Evolutionary conservation across 2,113 vertebrate species (phyloP).

Genomic region (Oreochromis spilurus): DNA sequence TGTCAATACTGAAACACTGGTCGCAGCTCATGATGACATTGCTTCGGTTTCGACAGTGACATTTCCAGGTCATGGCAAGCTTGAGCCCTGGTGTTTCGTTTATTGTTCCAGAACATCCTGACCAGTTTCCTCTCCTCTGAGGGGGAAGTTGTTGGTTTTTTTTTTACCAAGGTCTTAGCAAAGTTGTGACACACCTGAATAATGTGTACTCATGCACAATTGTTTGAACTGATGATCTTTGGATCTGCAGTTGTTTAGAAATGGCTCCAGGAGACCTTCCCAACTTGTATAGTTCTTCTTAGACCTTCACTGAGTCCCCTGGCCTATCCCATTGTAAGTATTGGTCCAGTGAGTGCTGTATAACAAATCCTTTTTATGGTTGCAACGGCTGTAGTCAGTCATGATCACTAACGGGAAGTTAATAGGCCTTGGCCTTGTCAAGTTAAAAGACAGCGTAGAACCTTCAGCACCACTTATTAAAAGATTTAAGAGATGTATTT

Average conservation of each 20-base stretch:
- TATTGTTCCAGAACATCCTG: neutral
- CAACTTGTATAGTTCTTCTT: fast-evolving
- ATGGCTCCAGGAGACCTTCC: neutral
- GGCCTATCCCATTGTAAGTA: neutral
- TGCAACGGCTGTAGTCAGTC: neutral
- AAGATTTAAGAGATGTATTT: neutral
- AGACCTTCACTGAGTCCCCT: neutral
- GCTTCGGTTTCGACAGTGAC: fast-evolving
- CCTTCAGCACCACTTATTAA: neutral
- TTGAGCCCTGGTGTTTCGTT: fast-evolving
- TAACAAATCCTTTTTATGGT: neutral
- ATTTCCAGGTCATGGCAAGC: neutral
- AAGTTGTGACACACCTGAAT: neutral
- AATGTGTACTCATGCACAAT: fast-evolving
- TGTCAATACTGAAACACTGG: neutral
- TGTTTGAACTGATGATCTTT: neutral
- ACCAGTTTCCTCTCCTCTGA: neutral
- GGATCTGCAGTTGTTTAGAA: neutral
- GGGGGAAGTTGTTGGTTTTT: neutral
- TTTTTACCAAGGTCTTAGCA: neutral
- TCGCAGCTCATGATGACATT: neutral
- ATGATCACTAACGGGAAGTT: neutral
- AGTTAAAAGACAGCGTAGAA: neutral
- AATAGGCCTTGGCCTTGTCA: neutral
- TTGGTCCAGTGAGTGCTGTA: fast-evolving